Percentiles rank a stretch among this genome's conserved stretches.
Conservation (phyloP, 2,888 invertebrate genomes). For the Didymodactylos carnosus region DNA sequence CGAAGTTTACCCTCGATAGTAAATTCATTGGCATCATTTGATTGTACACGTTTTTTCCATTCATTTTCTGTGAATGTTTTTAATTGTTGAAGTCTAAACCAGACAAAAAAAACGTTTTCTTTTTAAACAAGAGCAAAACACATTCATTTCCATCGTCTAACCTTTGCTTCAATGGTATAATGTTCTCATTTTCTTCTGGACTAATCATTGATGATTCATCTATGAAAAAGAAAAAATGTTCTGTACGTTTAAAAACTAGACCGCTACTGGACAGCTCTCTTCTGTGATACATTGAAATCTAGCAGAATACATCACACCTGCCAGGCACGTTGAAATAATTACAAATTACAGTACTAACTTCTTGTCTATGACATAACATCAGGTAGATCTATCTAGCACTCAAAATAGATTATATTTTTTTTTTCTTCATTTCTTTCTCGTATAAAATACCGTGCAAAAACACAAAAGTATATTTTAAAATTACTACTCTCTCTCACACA, state of each 20-base stretch:
- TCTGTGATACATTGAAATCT: no score
- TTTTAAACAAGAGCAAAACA: neutral
- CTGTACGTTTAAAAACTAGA: neutral
- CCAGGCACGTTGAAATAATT: no score
- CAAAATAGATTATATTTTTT: no score
- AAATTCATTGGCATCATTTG: neutral
- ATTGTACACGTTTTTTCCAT: neutral
- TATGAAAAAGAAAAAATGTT: neutral
- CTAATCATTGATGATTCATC: neutral
- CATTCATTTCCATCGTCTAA: neutral
- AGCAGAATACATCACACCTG: no score
- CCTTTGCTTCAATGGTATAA: neutral
- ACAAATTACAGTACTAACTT: no score
- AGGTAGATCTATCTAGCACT: no score
- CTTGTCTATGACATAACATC: no score
- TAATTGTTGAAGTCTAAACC: neutral
- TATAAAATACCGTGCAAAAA: no score
- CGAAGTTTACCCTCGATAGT: neutral
- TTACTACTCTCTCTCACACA: no score
- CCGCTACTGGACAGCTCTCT: no score
- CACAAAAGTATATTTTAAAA: no score
- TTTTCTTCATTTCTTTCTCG: no score
- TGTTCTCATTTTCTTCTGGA: neutral
- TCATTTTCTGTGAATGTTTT: neutral
- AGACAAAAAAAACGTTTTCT: neutral